Conservation (phyloP, 2,797 vertebrate species). For the Steatocranus sp. region DNA sequence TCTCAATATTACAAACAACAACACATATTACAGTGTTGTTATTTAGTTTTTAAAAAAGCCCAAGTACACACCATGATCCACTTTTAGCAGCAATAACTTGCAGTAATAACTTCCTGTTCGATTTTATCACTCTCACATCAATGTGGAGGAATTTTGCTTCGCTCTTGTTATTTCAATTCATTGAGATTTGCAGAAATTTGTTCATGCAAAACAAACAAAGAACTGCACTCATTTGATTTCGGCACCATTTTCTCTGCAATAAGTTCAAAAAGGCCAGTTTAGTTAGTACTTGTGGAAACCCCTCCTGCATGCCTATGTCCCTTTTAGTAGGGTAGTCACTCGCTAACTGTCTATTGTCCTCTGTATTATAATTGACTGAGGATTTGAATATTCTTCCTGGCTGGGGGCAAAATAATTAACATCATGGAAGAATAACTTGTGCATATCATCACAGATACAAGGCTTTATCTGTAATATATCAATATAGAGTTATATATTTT, state of each 20-base stretch:
- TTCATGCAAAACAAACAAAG: background rate
- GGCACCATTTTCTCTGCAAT: background rate
- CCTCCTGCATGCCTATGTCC: background rate
- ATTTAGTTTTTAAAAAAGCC: fast-evolving
- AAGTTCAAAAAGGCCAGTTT: background rate
- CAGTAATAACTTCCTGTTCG: background rate
- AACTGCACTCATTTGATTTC: background rate
- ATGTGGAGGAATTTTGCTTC: background rate
- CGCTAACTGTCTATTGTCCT: background rate
- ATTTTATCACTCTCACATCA: background rate
- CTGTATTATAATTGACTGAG: background rate
- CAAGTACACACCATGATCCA: background rate
- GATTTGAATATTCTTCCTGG: background rate
- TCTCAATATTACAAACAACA: background rate
- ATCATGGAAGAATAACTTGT: background rate
- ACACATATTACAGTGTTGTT: background rate
- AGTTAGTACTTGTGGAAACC: background rate
- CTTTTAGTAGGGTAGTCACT: background rate
- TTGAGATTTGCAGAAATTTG: background rate
- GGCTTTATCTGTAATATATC: background rate
- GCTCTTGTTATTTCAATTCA: background rate
- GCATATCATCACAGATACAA: background rate
- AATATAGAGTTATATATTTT: background rate
- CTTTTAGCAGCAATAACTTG: background rate
- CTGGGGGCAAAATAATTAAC: background rate